phyloP scores from a whole-genome alignment of 2,888 invertebrate species.

The Phania funesta region DNA sequence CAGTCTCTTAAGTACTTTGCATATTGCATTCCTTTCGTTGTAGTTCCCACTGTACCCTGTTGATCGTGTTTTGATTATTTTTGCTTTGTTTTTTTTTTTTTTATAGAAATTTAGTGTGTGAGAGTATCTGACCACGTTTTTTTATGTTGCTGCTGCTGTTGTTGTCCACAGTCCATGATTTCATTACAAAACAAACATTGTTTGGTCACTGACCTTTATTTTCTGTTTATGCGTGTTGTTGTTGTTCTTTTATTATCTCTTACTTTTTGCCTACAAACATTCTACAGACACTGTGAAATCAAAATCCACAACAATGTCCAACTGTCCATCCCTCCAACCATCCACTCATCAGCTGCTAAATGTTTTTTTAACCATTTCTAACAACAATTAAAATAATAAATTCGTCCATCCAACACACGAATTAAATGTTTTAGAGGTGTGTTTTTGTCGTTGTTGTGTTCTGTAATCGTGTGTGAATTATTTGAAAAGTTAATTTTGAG shows the following conservation, averaged over 20 bases:
- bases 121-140: slow-evolving; percentile 59
- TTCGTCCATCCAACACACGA: too few species aligned
- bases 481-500: not conserved
- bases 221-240: slow-evolving; percentile 49
- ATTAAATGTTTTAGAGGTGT: slow-evolving; percentile 37
- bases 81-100: not conserved
- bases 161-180: slow-evolving; percentile 46
- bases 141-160: slow-evolving; percentile 2
- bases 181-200: slow-evolving; percentile 70
- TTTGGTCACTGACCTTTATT: slow-evolving; percentile 80
- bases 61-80: slow-evolving; percentile 12
- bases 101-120: slow-evolving; percentile 14
- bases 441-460: slow-evolving; percentile 53
- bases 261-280: slow-evolving; percentile 22
- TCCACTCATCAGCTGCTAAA: too few species aligned
- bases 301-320: slow-evolving; percentile 8
- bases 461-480: not conserved
- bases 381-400: slow-evolving; percentile 29
- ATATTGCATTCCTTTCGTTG: not conserved
- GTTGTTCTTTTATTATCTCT: slow-evolving; percentile 19
- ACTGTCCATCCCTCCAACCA: slow-evolving; percentile 4
- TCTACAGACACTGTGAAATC: slow-evolving; percentile 15
- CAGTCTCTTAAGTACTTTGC: not conserved
- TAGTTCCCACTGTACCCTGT: slow-evolving; percentile 13
- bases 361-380: slow-evolving; percentile 38